Conservation (phyloP, 2,888 invertebrate genomes). For the Tetropium fuscum region DNA sequence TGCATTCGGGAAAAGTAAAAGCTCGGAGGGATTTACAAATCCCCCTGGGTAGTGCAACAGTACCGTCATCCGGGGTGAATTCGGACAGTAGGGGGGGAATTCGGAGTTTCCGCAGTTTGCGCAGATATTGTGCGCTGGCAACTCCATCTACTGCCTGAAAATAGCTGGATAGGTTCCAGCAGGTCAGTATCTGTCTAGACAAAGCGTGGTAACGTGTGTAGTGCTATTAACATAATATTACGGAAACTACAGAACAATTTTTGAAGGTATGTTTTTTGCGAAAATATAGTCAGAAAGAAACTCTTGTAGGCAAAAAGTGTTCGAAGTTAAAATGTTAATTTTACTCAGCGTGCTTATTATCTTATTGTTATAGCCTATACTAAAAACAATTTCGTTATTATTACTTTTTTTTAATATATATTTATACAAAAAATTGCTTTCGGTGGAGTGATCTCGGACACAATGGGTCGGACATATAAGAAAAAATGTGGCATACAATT, state of each 20-base stretch:
- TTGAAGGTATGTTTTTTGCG: neutral
- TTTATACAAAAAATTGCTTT: slow-evolving; percentile 1
- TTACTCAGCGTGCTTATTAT: neutral
- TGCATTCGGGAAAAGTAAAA: no score
- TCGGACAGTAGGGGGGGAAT: no score
- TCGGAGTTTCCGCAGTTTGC: no score
- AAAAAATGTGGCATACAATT: neutral
- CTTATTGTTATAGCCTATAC: slow-evolving; percentile 4
- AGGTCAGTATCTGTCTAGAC: no score
- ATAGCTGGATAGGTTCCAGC: no score
- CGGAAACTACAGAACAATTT: neutral
- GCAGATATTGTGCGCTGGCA: no score
- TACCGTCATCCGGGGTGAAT: no score
- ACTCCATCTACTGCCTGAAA: no score
- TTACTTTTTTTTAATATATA: neutral
- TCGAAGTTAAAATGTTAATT: neutral
- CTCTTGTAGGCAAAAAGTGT: neutral
- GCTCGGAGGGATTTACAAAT: no score
- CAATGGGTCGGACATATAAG: neutral
- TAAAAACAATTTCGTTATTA: slow-evolving; percentile 2
- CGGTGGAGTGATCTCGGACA: neutral
- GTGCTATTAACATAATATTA: neutral
- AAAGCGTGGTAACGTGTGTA: no score
- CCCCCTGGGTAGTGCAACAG: no score
- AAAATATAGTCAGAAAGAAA: slow-evolving; percentile 4